Evolutionary conservation across 2,888 invertebrate genomes (phyloP), one percentile per base, ranked within the genome.

Genomic region (Acrobasis repandana): DNA sequence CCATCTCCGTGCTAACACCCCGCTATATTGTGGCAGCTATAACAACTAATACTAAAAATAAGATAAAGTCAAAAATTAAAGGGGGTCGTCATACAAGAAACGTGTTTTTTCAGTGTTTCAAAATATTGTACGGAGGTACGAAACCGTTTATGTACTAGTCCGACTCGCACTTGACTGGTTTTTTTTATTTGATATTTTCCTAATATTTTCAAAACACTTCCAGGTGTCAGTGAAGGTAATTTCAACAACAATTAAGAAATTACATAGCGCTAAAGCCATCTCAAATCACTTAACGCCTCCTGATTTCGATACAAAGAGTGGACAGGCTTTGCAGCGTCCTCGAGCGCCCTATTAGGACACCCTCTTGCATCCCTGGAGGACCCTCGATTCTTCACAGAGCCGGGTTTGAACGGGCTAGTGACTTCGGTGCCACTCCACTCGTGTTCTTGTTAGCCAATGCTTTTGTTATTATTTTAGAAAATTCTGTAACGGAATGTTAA

Each of bases 341-440:
- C 48, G 38, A 28, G 16, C 34, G 52, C 75, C 77, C 80, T 75
- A 83, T 85, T 84, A 85, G 80, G 76, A 75, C 76, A 76, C 72
- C 76, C 83, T 77, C 80, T 78, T 78, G 77, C 74, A 77, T 65
- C 72, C 68, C 68, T 70, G 60, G 65, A 88, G 86, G 60, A 67
- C 74, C 62, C 86, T 88, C 72, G 80, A 83, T 80, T 79, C 81
- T 78, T 85, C 80, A 80, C 79, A 77, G 78, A 76, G 79, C 78
- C 79, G 78, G 77, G 83, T 80, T 85, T 82, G 84, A 79, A 81
- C 80, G 81, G 79, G 75, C 75, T 75, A 78, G 77, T 82, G 80
- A 79, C 70, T 82, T 80, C 78, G n/a, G 11, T n/a, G 43, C 14
- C 10, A 5, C 80, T 74, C 77, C 76, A 63, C 65, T 70, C 70